These are phyloP conservation scores for Urocitellus parryii DNA, from an alignment of 2,113 vertebrate species.

Conservation along the genomic window DNA sequence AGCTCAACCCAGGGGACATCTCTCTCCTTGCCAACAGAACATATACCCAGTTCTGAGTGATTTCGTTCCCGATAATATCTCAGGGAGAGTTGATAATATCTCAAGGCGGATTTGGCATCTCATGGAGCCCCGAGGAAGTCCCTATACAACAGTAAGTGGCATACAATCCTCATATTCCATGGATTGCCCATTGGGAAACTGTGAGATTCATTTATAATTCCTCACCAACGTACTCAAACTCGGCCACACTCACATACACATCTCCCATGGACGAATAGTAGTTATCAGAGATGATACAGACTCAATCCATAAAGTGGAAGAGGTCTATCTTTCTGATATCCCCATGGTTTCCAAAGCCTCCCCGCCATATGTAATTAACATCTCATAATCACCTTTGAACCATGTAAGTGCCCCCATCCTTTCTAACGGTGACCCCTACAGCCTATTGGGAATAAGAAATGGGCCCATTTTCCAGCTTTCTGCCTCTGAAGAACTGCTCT, in stretches of 20 bases:
- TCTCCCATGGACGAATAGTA: constrained; percentile 29
- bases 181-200: neutral
- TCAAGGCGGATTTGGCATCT: neutral
- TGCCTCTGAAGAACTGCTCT: constrained; percentile 60
- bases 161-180: neutral
- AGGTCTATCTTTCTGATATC: neutral
- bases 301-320: neutral
- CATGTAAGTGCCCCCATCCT: neutral
- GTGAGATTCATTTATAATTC: neutral
- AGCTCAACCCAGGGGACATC: neutral
- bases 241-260: neutral
- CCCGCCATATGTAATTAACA: constrained; percentile 17
- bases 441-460: constrained; percentile 59
- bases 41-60: neutral
- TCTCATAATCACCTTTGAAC: constrained; percentile 20
- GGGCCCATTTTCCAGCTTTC: constrained; percentile 72
- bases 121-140: neutral
- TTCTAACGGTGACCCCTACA: neutral
- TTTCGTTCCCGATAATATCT: neutral
- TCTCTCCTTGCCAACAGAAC: neutral
- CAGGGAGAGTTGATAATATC: too few species aligned
- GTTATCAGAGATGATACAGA: constrained; percentile 35
- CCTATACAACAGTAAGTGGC: rapidly evolving
- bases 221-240: neutral
- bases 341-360: constrained; percentile 27